Base-by-base conservation (phyloP, 2,797 vertebrate species). In the Hydrocynus forskahlii region DNA sequence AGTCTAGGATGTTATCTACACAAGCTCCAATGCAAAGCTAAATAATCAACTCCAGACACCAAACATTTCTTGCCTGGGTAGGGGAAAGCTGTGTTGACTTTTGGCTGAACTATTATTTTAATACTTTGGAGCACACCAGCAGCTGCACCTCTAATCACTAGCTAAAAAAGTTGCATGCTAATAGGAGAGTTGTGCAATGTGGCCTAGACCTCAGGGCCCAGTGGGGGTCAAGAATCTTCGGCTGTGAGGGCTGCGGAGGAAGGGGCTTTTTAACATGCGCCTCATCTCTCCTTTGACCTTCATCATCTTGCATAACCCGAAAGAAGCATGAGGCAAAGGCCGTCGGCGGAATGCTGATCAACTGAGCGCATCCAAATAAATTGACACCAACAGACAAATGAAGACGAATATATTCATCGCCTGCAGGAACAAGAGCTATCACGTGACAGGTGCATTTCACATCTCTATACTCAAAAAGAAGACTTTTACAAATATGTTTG, bases 231-330 rank as follows among this genome's bases (percentile, higher is more conserved):
- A 64, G 62, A 19, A 48, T 52, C 48, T 71, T 48, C 16, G 48
- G 69, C 69, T 70, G 12, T 10, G 21, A 70, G 68, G n/a, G 12
- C 54, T 4, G 45, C 13, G 6, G 7, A 54, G 68, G 50, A 35
- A 64, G 60, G 6, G 50, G 71, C 81, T 76, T 75, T 80, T 83
- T 84, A 82, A 85, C 71, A 85, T 86, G 82, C 83, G n/a, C 14
- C 52, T 19, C 82, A 25, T 81, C 69, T 80, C 75, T 67, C n/a
- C 12, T 84, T 84, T 84, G 84, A 84, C 81, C 83, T 86, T 88
- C 75, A 83, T 87, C 84, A 81, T 59, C 75, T 76, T 69, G 35
- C 57, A 21, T 38, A 81, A 75, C 67, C 78, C 71, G 43, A 79
- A 52, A 70, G 74, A 75, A 73, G 75, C 9, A 35, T 23, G 59